Evolutionary conservation across 1,140 invertebrate genomes (phyloP), one percentile per base, ranked within the genome.

Genomic region (Neodiprion lecontei): DNA sequence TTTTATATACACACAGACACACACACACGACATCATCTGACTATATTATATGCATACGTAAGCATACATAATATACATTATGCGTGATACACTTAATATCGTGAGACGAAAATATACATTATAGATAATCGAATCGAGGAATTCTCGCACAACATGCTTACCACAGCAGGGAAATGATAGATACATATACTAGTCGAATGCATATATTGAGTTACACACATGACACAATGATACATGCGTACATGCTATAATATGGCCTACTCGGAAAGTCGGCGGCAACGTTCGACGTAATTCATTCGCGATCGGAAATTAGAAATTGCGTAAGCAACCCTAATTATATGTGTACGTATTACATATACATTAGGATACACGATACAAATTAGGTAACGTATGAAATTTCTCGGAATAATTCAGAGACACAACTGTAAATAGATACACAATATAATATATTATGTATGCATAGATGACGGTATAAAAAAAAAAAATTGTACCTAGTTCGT

Each of bases 261-360:
- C 9, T 61, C 11, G n/a, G n/a, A 14, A 17, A 61, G 28, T 61
- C 53, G 53, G 4, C 53, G 53, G 4, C 53, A 61, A 61, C 9
- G 53, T 61, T 9, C 53, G n/a, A 17, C 53, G n/a, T 61, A 61
- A 61, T 61, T 61, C 11, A 61, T 61, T 61, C 53, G 9, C n/a
- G 53, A 14, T 61, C 53, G 9, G 53, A 9, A 61, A 61, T 12
- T 61, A 61, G 81, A 80, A 84, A 84, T 40, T 40, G 81, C 85
- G 80, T 82, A 86, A 83, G 84, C 5, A 84, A 74, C 84, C 84
- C 85, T 85, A 86, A 86, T 84, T 86, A 85, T 85, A 87, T 85
- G 79, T 85, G 76, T 75, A 84, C 79, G 84, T 70, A 69, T 77
- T 67, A 78, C 50, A 80, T 72, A 78, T 68, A 74, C 67, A 21